Evolutionary conservation across 2,888 invertebrate genomes (phyloP).

Genomic region (Sepiola atlantica): DNA sequence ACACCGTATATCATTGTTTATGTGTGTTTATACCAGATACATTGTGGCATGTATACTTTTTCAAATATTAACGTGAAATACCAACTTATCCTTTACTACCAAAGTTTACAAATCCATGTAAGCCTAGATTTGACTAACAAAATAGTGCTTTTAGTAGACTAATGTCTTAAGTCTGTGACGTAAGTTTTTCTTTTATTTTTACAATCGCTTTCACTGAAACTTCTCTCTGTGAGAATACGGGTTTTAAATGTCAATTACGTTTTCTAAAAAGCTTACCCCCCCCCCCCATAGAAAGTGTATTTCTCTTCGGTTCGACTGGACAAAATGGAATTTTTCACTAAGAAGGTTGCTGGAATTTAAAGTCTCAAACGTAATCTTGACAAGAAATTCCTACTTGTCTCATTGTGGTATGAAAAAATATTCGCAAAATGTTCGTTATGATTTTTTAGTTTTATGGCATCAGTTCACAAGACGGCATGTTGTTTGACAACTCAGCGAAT

Average conservation of each 20-base stretch:
- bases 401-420: not conserved
- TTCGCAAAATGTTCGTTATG: not conserved
- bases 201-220: not conserved
- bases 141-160: not conserved
- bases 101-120: not conserved
- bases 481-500: not conserved
- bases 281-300: not conserved
- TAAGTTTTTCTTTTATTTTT: not conserved
- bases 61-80: not conserved
- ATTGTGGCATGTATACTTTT: not conserved
- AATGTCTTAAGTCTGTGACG: not conserved
- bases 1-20: no score
- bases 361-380: not conserved
- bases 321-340: not conserved
- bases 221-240: not conserved
- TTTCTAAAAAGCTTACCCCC: not conserved
- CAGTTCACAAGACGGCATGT: not conserved
- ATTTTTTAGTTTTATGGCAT: not conserved
- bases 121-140: not conserved
- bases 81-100: not conserved
- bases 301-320: no score
- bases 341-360: not conserved
- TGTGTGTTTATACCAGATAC: no score
- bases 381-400: not conserved
- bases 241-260: not conserved